phyloP scores from a whole-genome alignment of 2,888 invertebrate species.

The Mythimna pallens region DNA sequence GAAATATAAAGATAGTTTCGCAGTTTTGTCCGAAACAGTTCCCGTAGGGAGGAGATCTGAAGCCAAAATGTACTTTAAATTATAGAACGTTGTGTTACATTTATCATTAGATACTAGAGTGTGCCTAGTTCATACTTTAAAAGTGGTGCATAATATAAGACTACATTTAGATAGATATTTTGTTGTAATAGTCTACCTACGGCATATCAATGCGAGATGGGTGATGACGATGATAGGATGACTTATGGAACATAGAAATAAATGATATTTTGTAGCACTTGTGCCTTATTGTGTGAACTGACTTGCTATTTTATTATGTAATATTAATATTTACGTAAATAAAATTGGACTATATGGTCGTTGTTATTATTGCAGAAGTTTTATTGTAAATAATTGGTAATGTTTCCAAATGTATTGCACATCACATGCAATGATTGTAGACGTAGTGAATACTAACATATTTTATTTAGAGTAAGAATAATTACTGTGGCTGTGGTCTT shows the following conservation, averaged over 20 bases:
- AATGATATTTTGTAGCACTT: constrained; percentile 70
- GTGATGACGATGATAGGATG: constrained; percentile 57
- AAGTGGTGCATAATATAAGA: constrained; percentile 80
- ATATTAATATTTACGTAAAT: constrained; percentile 52
- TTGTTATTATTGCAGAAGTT: constrained; percentile 54
- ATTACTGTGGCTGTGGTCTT: constrained; percentile 85
- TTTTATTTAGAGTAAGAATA: constrained; percentile 74
- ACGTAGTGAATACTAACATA: constrained; percentile 51
- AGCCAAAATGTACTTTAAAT: constrained; percentile 81
- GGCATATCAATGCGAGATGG: constrained; percentile 72
- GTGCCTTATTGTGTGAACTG: constrained; percentile 84
- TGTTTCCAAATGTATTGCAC: constrained; percentile 52
- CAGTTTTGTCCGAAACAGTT: constrained; percentile 76
- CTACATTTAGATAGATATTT: constrained; percentile 67
- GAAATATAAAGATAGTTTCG: constrained; percentile 72
- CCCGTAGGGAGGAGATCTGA: constrained; percentile 73
- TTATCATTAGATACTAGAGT: constrained; percentile 49
- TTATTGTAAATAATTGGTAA: constrained; percentile 64
- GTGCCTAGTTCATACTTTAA: constrained; percentile 70
- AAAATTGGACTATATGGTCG: constrained; percentile 49
- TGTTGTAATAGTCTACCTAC: constrained; percentile 66
- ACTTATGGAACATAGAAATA: constrained; percentile 25
- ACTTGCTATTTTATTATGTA: constrained; percentile 60
- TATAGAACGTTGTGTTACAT: constrained; percentile 58
- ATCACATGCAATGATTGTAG: constrained; percentile 45